Conservation (phyloP, 1,140 invertebrate genomes). For the Littorina saxatilis region DNA sequence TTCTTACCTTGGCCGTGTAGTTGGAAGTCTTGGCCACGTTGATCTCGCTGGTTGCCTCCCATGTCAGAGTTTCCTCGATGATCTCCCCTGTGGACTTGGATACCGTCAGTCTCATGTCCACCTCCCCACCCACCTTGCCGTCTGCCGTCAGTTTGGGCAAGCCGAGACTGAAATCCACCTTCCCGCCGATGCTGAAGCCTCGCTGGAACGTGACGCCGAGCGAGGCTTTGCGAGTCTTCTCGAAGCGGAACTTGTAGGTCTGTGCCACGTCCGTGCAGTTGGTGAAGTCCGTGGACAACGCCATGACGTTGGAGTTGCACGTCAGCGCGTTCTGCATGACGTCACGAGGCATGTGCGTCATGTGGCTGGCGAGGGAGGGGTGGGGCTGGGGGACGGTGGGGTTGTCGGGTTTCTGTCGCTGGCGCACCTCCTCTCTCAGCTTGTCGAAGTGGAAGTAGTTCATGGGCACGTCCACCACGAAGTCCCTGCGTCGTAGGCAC, state of each 20-base stretch:
- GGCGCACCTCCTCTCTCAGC: constrained; percentile 7
- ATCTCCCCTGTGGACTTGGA: constrained; percentile 45
- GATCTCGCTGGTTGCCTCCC: constrained; percentile 50
- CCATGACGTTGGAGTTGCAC: constrained; percentile 28
- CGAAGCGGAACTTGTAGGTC: constrained; percentile 50
- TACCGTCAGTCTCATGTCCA: constrained; percentile 34
- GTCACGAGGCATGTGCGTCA: constrained; percentile 18
- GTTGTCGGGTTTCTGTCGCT: background rate
- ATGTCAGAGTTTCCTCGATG: constrained; percentile 46
- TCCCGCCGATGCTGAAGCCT: constrained; percentile 49
- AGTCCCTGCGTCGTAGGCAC: constrained; percentile 43
- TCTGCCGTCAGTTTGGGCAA: constrained; percentile 22
- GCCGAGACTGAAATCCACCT: constrained; percentile 42
- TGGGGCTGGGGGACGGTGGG: background rate
- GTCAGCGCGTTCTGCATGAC: background rate
- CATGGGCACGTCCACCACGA: constrained; percentile 47
- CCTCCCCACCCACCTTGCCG: constrained; percentile 13
- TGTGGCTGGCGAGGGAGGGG: background rate
- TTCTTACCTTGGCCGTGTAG: constrained; percentile 45
- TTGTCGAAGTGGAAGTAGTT: constrained; percentile 54
- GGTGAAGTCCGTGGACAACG: constrained; percentile 42
- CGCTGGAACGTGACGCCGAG: constrained; percentile 45
- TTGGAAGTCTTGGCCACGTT: constrained; percentile 31
- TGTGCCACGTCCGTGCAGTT: constrained; percentile 46
- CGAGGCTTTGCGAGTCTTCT: constrained; percentile 42